These are phyloP conservation scores for Apodemus sylvaticus DNA, from an alignment of 2,113 vertebrate genomes.

Conservation along the genomic window DNA sequence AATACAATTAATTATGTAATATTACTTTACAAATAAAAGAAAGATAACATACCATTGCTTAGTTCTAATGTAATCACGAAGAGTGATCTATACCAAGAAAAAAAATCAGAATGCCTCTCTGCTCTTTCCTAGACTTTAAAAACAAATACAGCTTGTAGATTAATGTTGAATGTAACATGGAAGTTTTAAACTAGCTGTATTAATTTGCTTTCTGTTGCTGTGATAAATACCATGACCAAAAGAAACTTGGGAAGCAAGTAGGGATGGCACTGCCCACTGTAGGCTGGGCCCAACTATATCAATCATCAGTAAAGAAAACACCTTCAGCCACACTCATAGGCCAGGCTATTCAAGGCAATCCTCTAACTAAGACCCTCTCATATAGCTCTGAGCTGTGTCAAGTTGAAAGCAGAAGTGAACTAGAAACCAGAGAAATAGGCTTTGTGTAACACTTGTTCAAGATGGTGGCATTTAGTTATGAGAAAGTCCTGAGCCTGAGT, in stretches of 20 bases:
- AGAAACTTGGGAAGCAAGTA: background rate
- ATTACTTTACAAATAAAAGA: background rate
- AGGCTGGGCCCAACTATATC: background rate
- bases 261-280: background rate
- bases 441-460: background rate
- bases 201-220: background rate
- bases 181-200: background rate
- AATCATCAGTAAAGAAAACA: background rate
- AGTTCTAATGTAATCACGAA: background rate
- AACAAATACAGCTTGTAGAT: background rate
- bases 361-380: background rate
- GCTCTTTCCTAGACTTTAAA: background rate
- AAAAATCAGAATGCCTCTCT: background rate
- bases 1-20: constrained; percentile 12
- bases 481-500: background rate
- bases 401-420: background rate
- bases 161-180: no score
- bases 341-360: background rate
- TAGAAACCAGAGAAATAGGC: background rate
- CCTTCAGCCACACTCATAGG: background rate
- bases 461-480: background rate
- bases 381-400: background rate
- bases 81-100: background rate
- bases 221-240: background rate
- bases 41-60: background rate